These are phyloP conservation scores for Malurus leucopterus DNA, from an alignment of 2,797 vertebrate genomes.

Conservation along the genomic window DNA sequence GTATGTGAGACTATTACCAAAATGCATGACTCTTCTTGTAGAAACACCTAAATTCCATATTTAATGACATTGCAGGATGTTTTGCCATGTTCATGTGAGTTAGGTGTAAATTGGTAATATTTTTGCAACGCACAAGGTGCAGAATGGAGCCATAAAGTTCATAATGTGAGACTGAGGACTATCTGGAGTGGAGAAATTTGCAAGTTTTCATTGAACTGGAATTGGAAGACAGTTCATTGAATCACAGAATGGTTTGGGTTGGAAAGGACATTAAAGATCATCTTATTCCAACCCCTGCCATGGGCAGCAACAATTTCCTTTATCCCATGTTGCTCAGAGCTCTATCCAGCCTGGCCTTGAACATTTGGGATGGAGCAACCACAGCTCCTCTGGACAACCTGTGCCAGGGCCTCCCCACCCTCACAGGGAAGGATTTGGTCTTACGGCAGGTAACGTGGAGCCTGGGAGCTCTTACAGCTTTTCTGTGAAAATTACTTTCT, in stretches of 20 bases:
- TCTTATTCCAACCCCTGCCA: fast-evolving
- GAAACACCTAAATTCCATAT: not conserved
- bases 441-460: not conserved
- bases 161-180: not conserved
- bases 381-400: not conserved
- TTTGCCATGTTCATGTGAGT: not conserved
- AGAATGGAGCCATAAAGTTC: not conserved
- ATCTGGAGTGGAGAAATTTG: not conserved
- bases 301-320: not conserved
- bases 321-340: not conserved
- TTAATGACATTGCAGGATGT: not conserved
- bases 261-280: not conserved
- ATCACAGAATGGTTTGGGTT: not conserved
- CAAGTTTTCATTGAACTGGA: not conserved
- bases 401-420: not conserved
- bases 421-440: not conserved
- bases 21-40: not conserved
- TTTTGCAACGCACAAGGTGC: not conserved
- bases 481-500: not conserved
- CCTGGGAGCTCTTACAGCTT: not conserved
- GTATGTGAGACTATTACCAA: not conserved
- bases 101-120: not conserved
- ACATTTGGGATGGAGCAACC: not conserved
- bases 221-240: not conserved
- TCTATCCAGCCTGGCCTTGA: not conserved